Conservation (phyloP, 2,888 invertebrate genomes). For the Tenthredo notha region DNA sequence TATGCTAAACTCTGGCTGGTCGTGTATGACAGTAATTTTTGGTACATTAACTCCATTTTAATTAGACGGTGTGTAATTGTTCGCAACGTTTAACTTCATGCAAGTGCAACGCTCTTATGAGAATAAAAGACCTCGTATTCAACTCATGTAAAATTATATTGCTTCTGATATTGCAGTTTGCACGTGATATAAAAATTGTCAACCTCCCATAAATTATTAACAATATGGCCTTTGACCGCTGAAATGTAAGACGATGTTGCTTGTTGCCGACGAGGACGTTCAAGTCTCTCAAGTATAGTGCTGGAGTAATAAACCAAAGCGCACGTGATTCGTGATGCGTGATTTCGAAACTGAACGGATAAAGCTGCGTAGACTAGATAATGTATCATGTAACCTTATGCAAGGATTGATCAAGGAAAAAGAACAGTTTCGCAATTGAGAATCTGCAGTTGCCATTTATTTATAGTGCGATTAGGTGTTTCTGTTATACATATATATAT, state of each 20-base stretch:
- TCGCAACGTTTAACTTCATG: background rate
- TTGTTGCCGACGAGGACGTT: background rate
- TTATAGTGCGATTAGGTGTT: background rate
- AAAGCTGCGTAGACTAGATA: conserved; percentile 26
- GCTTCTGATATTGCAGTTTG: background rate
- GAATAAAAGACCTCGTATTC: background rate
- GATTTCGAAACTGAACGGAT: conserved; percentile 30
- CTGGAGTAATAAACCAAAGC: conserved; percentile 25
- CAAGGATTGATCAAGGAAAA: conserved; percentile 29
- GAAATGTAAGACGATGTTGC: conserved; percentile 23
- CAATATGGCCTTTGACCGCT: conserved; percentile 39
- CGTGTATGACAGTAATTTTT: background rate
- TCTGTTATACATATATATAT: too few species aligned
- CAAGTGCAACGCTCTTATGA: background rate
- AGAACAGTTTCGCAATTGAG: background rate
- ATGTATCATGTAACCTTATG: background rate
- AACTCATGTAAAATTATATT: conserved; percentile 1
- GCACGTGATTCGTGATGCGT: background rate
- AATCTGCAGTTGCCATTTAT: conserved; percentile 15
- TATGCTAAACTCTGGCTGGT: background rate
- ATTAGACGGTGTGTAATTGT: background rate
- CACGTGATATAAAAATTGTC: background rate
- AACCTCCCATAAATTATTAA: background rate
- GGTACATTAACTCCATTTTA: background rate
- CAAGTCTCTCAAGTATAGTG: background rate